Conservation (phyloP, 2,113 vertebrate genomes). For the Phainopepla nitens region DNA sequence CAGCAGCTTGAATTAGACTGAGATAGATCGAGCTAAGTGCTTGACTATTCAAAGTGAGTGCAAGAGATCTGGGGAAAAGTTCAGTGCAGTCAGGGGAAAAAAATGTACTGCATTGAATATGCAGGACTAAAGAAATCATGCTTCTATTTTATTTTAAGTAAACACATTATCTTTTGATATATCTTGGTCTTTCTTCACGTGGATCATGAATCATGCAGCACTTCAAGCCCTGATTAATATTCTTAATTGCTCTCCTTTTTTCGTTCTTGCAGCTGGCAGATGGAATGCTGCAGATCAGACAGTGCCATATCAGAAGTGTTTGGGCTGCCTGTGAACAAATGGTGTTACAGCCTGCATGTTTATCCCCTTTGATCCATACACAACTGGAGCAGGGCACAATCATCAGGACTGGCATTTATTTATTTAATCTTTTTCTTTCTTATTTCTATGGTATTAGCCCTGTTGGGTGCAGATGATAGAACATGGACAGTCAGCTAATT, state of each 20-base stretch:
- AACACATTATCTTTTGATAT: slow-evolving; percentile 34
- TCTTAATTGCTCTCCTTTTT: slow-evolving; percentile 60
- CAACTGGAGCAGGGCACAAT: slow-evolving; percentile 16
- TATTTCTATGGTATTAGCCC: not conserved
- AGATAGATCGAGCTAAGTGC: not conserved
- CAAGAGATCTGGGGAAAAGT: not conserved
- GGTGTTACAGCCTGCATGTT: not conserved
- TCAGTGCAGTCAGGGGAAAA: not conserved
- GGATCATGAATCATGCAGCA: slow-evolving; percentile 43
- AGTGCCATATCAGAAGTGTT: not conserved
- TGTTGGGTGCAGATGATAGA: not conserved
- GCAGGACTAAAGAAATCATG: slow-evolving; percentile 22
- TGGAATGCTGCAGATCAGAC: slow-evolving; percentile 19
- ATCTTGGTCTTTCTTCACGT: slow-evolving; percentile 34
- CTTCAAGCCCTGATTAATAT: slow-evolving; percentile 62
- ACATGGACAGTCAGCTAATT: not conserved
- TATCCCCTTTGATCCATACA: slow-evolving; percentile 28
- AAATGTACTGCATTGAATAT: slow-evolving; percentile 1
- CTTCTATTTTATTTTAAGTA: slow-evolving; percentile 51
- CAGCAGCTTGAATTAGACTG: slow-evolving; percentile 31
- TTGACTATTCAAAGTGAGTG: not conserved
- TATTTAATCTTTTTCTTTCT: not conserved
- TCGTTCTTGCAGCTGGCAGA: slow-evolving; percentile 52
- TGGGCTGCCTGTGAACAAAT: slow-evolving; percentile 22
- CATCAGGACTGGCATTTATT: not conserved